These are phyloP conservation scores for Morpho achilles DNA, from an alignment of 2,888 invertebrate species.

Conservation along the genomic window DNA sequence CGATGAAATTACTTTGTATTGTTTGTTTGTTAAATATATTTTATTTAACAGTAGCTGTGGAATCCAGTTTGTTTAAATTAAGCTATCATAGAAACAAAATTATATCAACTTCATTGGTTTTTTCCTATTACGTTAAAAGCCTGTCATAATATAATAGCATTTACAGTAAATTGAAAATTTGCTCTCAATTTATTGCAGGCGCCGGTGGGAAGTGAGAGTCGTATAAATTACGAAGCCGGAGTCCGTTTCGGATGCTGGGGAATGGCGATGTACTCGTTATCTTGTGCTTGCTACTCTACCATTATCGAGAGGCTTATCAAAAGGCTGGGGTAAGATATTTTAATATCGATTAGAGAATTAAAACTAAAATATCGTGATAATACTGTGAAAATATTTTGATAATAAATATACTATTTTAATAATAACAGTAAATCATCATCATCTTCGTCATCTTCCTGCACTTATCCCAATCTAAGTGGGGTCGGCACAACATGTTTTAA, in stretches of 20 bases:
- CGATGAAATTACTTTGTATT: too few relatives aligned
- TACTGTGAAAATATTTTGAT: too few relatives aligned
- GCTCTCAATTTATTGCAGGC: slow-evolving; percentile 77
- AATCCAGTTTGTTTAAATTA: too few relatives aligned
- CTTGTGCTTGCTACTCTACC: slow-evolving; percentile 95
- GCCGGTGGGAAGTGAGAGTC: slow-evolving; percentile 80
- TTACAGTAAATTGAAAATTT: slow-evolving; percentile 21
- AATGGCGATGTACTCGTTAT: slow-evolving; percentile 97
- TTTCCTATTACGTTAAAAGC: slow-evolving; percentile 1
- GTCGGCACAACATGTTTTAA: too few relatives aligned
- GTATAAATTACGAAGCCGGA: slow-evolving; percentile 90
- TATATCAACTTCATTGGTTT: not conserved
- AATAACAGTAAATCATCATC: too few relatives aligned
- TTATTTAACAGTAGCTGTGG: too few relatives aligned
- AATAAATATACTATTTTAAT: too few relatives aligned
- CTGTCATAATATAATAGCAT: slow-evolving; percentile 9
- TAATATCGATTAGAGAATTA: not conserved
- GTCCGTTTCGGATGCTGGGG: slow-evolving; percentile 98
- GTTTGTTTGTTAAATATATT: too few relatives aligned
- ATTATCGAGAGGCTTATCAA: slow-evolving; percentile 92
- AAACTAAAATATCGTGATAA: too few relatives aligned
- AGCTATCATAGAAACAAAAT: too few relatives aligned
- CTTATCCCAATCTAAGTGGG: too few relatives aligned
- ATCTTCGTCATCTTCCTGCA: too few relatives aligned
- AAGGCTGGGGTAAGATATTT: slow-evolving; percentile 77